Evolutionary conservation across 2,888 invertebrate species (phyloP).

Genomic region (Crossocerus cetratus): DNA sequence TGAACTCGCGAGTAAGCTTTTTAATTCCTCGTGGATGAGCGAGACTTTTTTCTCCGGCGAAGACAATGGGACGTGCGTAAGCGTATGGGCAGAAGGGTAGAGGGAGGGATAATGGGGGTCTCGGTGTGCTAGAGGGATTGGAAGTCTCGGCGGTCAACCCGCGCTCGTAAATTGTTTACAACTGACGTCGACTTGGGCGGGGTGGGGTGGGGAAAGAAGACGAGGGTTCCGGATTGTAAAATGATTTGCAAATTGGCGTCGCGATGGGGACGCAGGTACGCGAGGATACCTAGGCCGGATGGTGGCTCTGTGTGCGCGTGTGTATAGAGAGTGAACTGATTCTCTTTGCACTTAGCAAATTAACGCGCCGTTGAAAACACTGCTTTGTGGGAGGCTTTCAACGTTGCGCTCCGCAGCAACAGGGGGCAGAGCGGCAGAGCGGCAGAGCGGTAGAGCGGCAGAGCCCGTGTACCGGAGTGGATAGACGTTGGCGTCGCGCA

Average conservation of each 20-base stretch:
- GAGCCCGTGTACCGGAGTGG: background rate
- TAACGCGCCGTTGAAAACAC: slow-evolving; percentile 46
- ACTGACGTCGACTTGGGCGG: too few relatives aligned
- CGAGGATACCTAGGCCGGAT: slow-evolving; percentile 4
- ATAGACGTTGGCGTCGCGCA: slow-evolving; percentile 38
- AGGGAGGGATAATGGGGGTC: too few relatives aligned
- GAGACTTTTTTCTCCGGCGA: too few relatives aligned
- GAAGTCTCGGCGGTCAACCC: background rate
- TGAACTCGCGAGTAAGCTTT: too few relatives aligned
- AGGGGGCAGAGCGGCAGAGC: too few relatives aligned
- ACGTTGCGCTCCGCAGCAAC: slow-evolving; percentile 28
- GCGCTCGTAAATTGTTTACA: too few relatives aligned
- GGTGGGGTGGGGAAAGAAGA: background rate
- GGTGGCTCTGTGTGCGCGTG: slow-evolving; percentile 6
- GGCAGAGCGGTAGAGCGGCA: too few relatives aligned
- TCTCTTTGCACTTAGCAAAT: slow-evolving; percentile 53
- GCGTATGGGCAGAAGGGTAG: too few relatives aligned
- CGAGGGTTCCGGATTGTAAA: slow-evolving; percentile 4
- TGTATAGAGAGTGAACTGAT: slow-evolving; percentile 30
- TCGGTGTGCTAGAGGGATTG: too few relatives aligned
- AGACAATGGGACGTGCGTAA: background rate
- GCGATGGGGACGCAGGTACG: slow-evolving; percentile 8
- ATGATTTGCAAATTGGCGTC: slow-evolving; percentile 22
- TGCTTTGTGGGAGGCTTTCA: slow-evolving; percentile 39
- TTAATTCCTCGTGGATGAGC: background rate